Conservation (phyloP, 2,797 vertebrate species). For the Gallinago stenura region DNA sequence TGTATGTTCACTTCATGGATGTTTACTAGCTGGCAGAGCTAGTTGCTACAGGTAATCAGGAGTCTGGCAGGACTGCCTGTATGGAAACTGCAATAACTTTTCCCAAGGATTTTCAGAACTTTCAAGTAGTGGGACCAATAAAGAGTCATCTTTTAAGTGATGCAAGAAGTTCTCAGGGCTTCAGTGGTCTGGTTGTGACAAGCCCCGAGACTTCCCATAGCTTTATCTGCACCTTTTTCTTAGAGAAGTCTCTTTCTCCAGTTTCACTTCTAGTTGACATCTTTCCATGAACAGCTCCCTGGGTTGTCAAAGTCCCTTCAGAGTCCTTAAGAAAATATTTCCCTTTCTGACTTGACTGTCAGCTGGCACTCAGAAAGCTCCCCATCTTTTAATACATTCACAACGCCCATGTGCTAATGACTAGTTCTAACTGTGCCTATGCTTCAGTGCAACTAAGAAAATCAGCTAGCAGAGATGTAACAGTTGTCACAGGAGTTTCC, state of each 20-base stretch:
- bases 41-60: background rate
- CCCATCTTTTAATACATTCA: constrained; percentile 1
- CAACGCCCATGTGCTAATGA: background rate
- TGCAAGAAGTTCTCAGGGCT: background rate
- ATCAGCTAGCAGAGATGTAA: background rate
- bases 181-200: background rate
- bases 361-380: background rate
- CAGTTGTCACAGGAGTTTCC: constrained; percentile 30
- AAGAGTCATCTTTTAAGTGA: background rate
- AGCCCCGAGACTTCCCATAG: fast-evolving
- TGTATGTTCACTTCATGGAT: background rate
- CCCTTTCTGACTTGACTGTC: background rate
- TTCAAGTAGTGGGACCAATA: background rate
- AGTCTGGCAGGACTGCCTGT: background rate
- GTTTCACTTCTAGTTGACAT: background rate
- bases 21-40: background rate
- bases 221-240: background rate
- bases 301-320: background rate
- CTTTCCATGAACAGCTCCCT: background rate
- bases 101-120: background rate
- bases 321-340: background rate
- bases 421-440: background rate
- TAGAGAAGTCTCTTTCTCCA: background rate
- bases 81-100: background rate
- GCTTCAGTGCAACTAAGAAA: background rate